These are phyloP conservation scores for Danio choprae DNA, from an alignment of 2,797 vertebrate genomes.

Conservation along the genomic window DNA sequence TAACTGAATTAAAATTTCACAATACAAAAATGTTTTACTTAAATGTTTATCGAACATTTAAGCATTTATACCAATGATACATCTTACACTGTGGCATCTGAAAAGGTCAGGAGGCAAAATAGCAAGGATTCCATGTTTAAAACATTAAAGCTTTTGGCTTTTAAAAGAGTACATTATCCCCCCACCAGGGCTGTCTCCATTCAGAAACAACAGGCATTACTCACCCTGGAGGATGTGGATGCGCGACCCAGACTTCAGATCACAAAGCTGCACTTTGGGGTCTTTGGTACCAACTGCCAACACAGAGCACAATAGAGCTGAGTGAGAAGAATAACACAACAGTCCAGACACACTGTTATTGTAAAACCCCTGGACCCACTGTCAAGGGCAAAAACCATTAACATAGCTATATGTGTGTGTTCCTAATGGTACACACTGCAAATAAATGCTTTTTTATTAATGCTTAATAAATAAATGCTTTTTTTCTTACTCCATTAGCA, in stretches of 20 bases:
- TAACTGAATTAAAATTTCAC: neutral
- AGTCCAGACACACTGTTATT: conserved; percentile 15
- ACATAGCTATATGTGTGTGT: neutral
- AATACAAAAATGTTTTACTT: neutral
- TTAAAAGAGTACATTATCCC: conserved; percentile 19
- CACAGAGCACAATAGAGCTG: conserved; percentile 70
- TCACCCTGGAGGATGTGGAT: conserved; percentile 94
- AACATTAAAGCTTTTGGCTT: neutral
- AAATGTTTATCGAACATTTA: no score
- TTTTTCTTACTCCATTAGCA: no score
- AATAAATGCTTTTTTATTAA: no score
- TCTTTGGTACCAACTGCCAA: conserved; percentile 93
- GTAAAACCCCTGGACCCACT: neutral
- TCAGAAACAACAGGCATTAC: conserved; percentile 43
- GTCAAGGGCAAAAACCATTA: conserved; percentile 2
- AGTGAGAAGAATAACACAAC: conserved; percentile 30
- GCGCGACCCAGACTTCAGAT: conserved; percentile 95
- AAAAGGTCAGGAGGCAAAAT: neutral
- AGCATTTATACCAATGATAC: no score
- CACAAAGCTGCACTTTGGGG: conserved; percentile 96
- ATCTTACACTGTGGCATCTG: neutral
- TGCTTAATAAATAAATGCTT: no score
- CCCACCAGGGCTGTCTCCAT: conserved; percentile 37
- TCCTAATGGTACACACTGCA: no score
- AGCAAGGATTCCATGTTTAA: neutral